phyloP scores from a whole-genome alignment of 92 coral and sea anemone genomes.

The Porites cylindrica region DNA sequence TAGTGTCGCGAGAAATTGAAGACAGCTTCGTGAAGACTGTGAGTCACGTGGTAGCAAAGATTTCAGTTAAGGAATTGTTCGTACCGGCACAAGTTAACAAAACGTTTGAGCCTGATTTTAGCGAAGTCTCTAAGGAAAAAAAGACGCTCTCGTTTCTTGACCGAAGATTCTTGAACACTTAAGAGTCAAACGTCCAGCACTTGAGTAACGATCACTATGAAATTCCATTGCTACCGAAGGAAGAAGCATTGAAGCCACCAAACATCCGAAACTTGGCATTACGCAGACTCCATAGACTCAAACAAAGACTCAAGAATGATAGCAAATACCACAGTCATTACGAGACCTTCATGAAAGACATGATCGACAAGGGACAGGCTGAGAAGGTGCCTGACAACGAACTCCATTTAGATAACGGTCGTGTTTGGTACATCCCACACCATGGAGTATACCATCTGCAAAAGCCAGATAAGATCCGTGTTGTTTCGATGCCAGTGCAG shows the following conservation, averaged over 20 bases:
- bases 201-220: conserved; percentile 48
- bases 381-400: conserved; percentile 43
- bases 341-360: conserved; percentile 39
- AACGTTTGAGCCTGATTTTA: conserved; percentile 50
- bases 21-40: neutral
- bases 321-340: conserved; percentile 40
- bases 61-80: conserved; percentile 50
- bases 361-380: conserved; percentile 44
- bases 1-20: conserved; percentile 26
- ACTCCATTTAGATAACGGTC: conserved; percentile 14
- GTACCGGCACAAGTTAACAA: conserved; percentile 40
- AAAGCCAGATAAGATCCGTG: conserved; percentile 29
- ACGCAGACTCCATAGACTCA: conserved; percentile 14
- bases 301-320: conserved; percentile 26
- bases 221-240: conserved; percentile 35
- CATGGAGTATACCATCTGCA: conserved; percentile 52
- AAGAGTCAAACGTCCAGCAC: no score
- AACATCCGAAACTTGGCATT: conserved; percentile 39
- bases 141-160: conserved; percentile 39
- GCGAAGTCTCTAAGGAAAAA: neutral
- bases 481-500: neutral
- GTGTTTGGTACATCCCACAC: conserved; percentile 64
- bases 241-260: neutral
- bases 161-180: neutral
- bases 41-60: conserved; percentile 48